Conservation (phyloP, 2,113 vertebrate genomes). For the Chloropsis hardwickii region DNA sequence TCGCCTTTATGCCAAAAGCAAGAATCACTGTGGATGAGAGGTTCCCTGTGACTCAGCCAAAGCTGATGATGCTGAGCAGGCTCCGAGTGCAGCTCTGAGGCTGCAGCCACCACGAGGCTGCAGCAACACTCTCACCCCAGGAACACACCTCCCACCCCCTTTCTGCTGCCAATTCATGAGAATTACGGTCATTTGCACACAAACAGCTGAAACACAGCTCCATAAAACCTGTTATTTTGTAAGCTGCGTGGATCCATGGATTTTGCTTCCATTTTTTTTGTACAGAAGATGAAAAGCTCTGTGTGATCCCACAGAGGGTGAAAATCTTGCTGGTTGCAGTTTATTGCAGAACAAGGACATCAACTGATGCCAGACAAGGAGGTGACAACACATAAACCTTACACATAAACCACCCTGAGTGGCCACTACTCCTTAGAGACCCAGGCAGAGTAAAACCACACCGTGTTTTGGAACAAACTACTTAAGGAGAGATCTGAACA, state of each 20-base stretch:
- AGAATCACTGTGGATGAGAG: background rate
- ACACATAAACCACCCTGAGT: background rate
- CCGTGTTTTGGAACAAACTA: background rate
- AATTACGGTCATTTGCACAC: background rate
- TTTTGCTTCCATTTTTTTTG: background rate
- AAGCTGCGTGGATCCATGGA: background rate
- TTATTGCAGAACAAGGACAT: background rate
- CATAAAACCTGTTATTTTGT: background rate
- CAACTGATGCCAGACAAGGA: background rate
- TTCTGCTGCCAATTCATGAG: background rate
- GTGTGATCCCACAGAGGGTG: background rate
- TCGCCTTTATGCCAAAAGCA: background rate
- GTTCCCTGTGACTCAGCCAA: conserved; percentile 31
- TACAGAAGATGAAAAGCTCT: background rate
- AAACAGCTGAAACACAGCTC: background rate
- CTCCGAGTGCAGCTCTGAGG: background rate
- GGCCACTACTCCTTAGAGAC: background rate
- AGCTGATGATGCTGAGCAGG: background rate
- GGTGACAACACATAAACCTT: background rate
- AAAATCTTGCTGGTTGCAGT: background rate
- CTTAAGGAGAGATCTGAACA: background rate
- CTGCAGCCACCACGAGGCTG: background rate
- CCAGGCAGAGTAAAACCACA: background rate
- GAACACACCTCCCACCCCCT: background rate
- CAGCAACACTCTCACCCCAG: background rate